Base-by-base conservation (phyloP, 2,113 vertebrate species). In the Silurus asotus region DNA sequence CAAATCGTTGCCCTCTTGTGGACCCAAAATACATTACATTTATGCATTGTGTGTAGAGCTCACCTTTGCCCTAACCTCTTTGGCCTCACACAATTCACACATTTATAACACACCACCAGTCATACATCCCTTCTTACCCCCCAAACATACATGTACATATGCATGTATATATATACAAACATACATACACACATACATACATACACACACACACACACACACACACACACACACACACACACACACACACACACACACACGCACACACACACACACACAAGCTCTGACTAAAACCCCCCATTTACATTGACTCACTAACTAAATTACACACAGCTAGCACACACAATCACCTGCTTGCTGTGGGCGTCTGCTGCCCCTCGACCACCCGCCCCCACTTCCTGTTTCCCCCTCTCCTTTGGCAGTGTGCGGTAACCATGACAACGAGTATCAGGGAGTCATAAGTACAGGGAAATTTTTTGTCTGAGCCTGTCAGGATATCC, bases 401-500 rank as follows among this genome's bases (percentile, higher is more conserved):
- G 23, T 77, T 55, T 81, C 84, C 70, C 20, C 49, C 59, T 82
- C 62, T 53, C 67, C 45, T 89, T 82, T 23, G 20, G 4, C 7
- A 0, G 0, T 84, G 51, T 72, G 76, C 49, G 2, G 89, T 92
- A 86, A 87, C 89, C 90, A 90, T 90, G 80, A 90, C 87, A 91
- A 91, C 90, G 9, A 82, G 86, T 86, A 90, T 90, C 90, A 90
- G 69, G 82, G 87, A 86, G 83, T 81, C 86, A 88, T 83, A 86
- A 85, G 88, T 83, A 90, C 87, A 53, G 70, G 84, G 83, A 89
- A 86, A 84, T 90, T 85, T 89, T 90, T 76, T 83, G 49, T 83
- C 53, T 55, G 83, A 76, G 81, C 78, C 55, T 84, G 83, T 87
- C 86, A 82, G 84, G 69, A 87, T 64, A 81, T 84, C 72, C 82